A percentile compares a stretch with the other conserved stretches of the same genome.
Conservation (phyloP, 2,797 vertebrate species). For the Phaenicophaeus curvirostris region DNA sequence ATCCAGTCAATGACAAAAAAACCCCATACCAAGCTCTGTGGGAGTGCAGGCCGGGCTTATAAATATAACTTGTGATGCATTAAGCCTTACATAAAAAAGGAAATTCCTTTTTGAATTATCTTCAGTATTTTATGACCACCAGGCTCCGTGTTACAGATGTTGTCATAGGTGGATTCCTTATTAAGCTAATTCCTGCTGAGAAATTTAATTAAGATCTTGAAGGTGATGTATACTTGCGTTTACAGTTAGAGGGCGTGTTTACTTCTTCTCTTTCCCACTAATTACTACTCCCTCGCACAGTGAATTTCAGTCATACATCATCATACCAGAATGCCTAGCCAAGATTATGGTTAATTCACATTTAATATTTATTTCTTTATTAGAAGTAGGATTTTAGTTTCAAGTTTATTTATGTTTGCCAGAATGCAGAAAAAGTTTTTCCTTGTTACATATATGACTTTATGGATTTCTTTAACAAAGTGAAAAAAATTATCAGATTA, state of each 20-base stretch:
- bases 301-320: neutral
- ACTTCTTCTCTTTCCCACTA: neutral
- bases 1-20: neutral
- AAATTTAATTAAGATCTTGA: constrained; percentile 15
- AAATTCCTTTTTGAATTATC: neutral
- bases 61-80: neutral
- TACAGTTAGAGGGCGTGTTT: neutral
- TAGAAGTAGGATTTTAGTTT: neutral
- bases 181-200: neutral
- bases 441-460: neutral
- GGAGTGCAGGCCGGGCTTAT: neutral
- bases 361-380: neutral
- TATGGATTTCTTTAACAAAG: neutral
- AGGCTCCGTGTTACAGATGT: neutral
- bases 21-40: neutral
- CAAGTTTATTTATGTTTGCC: neutral
- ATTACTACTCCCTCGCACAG: neutral
- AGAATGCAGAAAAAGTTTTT: neutral
- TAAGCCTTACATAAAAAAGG: neutral
- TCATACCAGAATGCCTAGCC: neutral
- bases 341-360: neutral
- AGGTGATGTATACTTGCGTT: neutral
- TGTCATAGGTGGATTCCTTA: neutral
- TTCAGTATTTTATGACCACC: neutral
- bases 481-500: neutral